Percentiles rank a stretch among this genome's conserved stretches.
Conservation (phyloP, 2,888 invertebrate genomes). For the Cecidostiba fungosa region DNA sequence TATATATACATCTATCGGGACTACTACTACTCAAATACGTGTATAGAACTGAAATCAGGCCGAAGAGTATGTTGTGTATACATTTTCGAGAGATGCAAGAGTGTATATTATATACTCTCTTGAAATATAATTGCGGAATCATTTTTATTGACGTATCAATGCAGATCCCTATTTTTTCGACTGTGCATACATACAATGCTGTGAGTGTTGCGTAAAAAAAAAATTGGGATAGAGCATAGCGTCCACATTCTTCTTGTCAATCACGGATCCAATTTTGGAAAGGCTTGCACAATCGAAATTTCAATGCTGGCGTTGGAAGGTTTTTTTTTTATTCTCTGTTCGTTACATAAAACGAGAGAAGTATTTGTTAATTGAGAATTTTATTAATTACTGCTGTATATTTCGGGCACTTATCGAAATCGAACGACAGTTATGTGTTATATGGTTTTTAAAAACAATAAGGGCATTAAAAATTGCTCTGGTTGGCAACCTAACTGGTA, state of each 20-base stretch:
- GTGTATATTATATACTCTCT: background rate
- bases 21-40: background rate
- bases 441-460: background rate
- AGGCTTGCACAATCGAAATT: background rate
- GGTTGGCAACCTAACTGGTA: background rate
- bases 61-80: background rate
- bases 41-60: background rate
- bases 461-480: background rate
- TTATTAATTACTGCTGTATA: background rate
- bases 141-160: conserved; percentile 30
- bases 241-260: conserved; percentile 11
- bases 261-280: background rate
- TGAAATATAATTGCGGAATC: conserved; percentile 16
- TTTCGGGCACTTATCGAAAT: background rate
- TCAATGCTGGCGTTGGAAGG: background rate
- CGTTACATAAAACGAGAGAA: background rate
- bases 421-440: background rate
- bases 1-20: background rate
- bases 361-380: background rate
- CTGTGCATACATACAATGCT: too few species aligned
- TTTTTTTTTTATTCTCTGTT: background rate
- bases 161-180: conserved; percentile 40
- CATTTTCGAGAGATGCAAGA: background rate
- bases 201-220: conserved; percentile 16
- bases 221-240: background rate